Percentiles rank a stretch among this genome's conserved stretches.
phyloP scores from a whole-genome alignment of 2,888 invertebrate species.

The Cantharis flavilabris region DNA sequence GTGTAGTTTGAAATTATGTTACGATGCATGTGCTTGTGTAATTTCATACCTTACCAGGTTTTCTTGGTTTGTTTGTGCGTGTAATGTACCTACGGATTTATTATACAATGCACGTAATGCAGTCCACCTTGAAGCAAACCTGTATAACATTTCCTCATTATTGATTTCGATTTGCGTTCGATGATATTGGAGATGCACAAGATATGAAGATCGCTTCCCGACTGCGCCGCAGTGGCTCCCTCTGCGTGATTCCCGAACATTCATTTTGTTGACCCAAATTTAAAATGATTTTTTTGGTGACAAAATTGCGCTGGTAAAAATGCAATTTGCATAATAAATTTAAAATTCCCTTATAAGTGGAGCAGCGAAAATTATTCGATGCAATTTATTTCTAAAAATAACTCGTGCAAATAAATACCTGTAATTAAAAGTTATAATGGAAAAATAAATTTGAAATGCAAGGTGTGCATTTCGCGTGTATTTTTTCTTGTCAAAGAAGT shows the following conservation, averaged over 20 bases:
- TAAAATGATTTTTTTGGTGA: background rate
- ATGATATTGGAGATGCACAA: background rate
- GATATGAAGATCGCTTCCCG: background rate
- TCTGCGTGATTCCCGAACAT: background rate
- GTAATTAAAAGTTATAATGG: background rate
- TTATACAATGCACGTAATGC: slow-evolving; percentile 1
- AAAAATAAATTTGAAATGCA: background rate
- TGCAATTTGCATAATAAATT: background rate
- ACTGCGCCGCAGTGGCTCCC: background rate
- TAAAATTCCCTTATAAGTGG: no score
- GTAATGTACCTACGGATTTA: background rate
- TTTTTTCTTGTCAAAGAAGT: background rate
- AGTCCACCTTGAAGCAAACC: background rate
- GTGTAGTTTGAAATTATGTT: slow-evolving; percentile 1
- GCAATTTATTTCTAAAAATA: background rate
- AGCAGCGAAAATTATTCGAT: background rate
- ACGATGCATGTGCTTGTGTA: background rate
- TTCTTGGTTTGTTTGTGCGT: slow-evolving; percentile 1
- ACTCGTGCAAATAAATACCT: background rate
- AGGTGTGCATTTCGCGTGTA: background rate
- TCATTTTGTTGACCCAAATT: background rate
- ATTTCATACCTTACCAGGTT: background rate
- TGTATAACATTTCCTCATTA: background rate
- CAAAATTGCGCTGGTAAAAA: background rate
- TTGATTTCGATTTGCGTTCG: background rate